A percentile compares a stretch with the other conserved stretches of the same genome.
These are phyloP conservation scores for Monochamus alternatus DNA, from an alignment of 2,888 invertebrate species.

Conservation along the genomic window DNA sequence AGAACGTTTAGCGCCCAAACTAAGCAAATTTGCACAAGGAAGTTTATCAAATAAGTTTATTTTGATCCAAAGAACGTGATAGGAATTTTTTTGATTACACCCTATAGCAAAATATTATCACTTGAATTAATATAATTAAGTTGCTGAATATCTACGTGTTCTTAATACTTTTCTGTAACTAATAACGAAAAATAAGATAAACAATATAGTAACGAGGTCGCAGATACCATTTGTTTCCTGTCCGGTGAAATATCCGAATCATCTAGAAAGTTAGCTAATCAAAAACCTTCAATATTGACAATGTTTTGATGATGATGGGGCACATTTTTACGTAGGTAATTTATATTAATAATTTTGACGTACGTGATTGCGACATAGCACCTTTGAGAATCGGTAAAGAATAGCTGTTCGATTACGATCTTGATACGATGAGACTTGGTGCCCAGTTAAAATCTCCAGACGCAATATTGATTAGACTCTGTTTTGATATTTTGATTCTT, in stretches of 20 bases:
- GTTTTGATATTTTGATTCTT: background rate
- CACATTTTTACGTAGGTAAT: constrained; percentile 17
- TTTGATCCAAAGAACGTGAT: too few relatives aligned
- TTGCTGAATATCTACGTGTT: too few relatives aligned
- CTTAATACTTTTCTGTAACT: too few relatives aligned
- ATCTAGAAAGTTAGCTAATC: constrained; percentile 2
- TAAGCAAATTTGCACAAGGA: too few relatives aligned
- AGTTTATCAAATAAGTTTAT: too few relatives aligned
- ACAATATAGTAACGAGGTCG: background rate
- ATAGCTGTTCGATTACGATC: constrained; percentile 16
- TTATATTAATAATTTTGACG: constrained; percentile 28
- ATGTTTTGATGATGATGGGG: constrained; percentile 11
- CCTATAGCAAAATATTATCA: too few relatives aligned
- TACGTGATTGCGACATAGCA: constrained; percentile 21
- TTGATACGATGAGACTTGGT: constrained; percentile 23
- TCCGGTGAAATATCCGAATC: background rate
- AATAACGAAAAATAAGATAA: background rate
- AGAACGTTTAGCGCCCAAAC: too few relatives aligned
- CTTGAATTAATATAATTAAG: too few relatives aligned
- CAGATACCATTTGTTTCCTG: constrained; percentile 1
- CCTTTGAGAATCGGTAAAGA: constrained; percentile 21
- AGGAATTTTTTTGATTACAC: too few relatives aligned
- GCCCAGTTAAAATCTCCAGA: constrained; percentile 3
- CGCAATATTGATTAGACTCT: constrained; percentile 7
- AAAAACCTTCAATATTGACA: constrained; percentile 10